Base-by-base conservation (phyloP, 2,888 invertebrate genomes). In the Chrysolina oricalcia region DNA sequence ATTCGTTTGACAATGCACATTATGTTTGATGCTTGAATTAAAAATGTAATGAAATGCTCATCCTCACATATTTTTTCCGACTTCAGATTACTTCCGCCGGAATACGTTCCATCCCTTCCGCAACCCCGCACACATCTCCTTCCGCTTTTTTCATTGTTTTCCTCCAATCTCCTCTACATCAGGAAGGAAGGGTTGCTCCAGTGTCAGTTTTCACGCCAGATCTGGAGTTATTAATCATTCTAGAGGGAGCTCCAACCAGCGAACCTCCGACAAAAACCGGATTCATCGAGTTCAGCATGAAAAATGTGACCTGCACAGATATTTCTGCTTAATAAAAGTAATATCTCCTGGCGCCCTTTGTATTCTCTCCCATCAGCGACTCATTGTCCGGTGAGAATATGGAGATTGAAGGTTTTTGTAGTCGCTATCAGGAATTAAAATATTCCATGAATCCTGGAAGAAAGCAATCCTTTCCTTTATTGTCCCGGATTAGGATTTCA, bases 121-220 rank as follows among this genome's bases (percentile, higher is more conserved):
- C 27, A 13, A 59, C 27, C 59, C 59, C 15, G 23, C 27, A 59
- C 27, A 59, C 59, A 59, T 6, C 35, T 15, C n/a, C 10, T 59
- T 59, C 35, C 27, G 17, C 9, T 35, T 59, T 59, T 59, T 59
- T 59, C 59, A 59, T 59, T 59, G 59, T 59, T 59, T 27, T 15
- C 59, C 21, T 50, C 10, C 35, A 27, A 59, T 59, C 59, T 59
- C 35, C 23, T 50, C 9, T 6, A 59, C 59, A 59, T 59, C 23
- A 59, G 59, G 35, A 40, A 48, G 53, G 41, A 68, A 53, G 56
- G 68, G 50, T 48, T 48, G 21, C 67, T 50, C 35, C 50, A 48
- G 67, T 53, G 68, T 53, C 68, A 68, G 56, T 68, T 68, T 50
- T 68, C 68, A 53, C 53, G 53, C 68, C 68, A 68, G 53, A 53